Conservation (phyloP, 2,888 invertebrate genomes). For the Ochropleura plecta region DNA sequence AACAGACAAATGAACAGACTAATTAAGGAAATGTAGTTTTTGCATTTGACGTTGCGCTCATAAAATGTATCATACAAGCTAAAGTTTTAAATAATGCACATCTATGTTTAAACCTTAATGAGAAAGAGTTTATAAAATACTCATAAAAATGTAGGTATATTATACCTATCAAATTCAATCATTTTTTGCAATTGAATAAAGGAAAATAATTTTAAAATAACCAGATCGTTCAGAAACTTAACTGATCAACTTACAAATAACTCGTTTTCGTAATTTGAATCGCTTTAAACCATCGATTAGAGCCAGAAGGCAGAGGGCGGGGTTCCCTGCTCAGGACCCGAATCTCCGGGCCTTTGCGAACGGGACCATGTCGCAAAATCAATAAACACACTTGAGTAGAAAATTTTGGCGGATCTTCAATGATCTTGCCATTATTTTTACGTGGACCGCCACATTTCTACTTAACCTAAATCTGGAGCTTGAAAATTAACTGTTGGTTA, state of each 20-base stretch:
- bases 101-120: background rate
- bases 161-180: background rate
- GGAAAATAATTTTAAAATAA: background rate
- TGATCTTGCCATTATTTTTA: background rate
- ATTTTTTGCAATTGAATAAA: background rate
- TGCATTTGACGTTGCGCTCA: too few species aligned
- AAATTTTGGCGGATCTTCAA: constrained; percentile 35
- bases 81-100: too few species aligned
- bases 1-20: too few species aligned
- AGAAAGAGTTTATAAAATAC: background rate
- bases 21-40: too few species aligned
- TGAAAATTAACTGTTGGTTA: constrained; percentile 1
- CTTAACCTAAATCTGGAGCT: background rate
- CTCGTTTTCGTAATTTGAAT: constrained; percentile 18
- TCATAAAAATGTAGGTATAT: background rate
- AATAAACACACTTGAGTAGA: constrained; percentile 65
- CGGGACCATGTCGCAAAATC: constrained; percentile 65
- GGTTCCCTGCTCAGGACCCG: constrained; percentile 42
- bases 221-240: background rate
- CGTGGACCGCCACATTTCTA: background rate
- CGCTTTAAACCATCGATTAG: constrained; percentile 38
- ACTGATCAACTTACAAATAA: background rate
- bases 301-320: constrained; percentile 32
- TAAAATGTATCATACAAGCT: too few species aligned
- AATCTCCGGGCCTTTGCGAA: constrained; percentile 44